phyloP scores from a whole-genome alignment of 2,797 vertebrate species.

The Chelidonichthys spinosus region DNA sequence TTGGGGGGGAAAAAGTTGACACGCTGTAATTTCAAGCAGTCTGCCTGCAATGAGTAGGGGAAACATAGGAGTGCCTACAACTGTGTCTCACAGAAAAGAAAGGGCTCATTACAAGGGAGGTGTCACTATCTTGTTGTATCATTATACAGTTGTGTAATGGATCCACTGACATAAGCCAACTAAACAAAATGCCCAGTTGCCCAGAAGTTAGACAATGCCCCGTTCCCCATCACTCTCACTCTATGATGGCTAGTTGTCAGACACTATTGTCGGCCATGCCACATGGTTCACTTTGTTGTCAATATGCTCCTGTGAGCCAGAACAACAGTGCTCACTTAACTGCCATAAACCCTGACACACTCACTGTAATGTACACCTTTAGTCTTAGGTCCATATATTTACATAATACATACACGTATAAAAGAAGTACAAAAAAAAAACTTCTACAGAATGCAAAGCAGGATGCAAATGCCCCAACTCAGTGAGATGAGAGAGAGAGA shows the following conservation, averaged over 20 bases:
- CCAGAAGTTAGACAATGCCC: constrained; percentile 40
- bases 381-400: neutral
- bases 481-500: constrained; percentile 47
- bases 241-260: constrained; percentile 27
- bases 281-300: constrained; percentile 33
- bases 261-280: constrained; percentile 29
- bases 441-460: constrained; percentile 80
- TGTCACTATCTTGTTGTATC: constrained; percentile 35
- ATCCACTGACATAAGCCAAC: constrained; percentile 50
- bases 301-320: constrained; percentile 21
- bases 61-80: constrained; percentile 5
- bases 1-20: constrained; percentile 4
- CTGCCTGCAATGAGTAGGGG: constrained; percentile 11
- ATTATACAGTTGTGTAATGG: constrained; percentile 54
- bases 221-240: constrained; percentile 29
- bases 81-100: constrained; percentile 25
- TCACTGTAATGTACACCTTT: constrained; percentile 6
- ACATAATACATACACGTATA: neutral
- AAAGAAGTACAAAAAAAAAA: constrained; percentile 28
- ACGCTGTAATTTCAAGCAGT: constrained; percentile 25
- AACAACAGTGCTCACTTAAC: constrained; percentile 22
- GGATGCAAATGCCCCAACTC: constrained; percentile 81
- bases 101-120: constrained; percentile 40
- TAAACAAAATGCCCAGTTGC: constrained; percentile 48
- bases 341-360: constrained; percentile 29